Conservation (phyloP, 2,797 vertebrate genomes). For the Poeciliopsis gracilis region DNA sequence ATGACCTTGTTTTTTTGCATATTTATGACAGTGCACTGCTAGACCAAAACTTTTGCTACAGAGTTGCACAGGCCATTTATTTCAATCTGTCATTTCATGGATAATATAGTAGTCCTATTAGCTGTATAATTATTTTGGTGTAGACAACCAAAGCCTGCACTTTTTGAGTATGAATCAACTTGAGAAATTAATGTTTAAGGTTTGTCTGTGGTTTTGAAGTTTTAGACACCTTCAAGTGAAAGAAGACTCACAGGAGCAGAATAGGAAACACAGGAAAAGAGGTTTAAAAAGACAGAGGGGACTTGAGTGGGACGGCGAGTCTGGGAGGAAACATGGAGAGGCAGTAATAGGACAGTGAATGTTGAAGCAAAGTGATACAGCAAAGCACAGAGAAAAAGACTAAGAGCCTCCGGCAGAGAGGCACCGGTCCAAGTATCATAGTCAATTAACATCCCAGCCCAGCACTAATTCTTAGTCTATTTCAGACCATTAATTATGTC, state of each 20-base stretch:
- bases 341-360: slow-evolving; percentile 69
- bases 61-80: slow-evolving; percentile 68
- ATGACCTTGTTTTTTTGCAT: slow-evolving; percentile 72
- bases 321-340: slow-evolving; percentile 46
- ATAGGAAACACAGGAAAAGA: slow-evolving; percentile 62
- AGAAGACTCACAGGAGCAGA: slow-evolving; percentile 53
- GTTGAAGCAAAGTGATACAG: slow-evolving; percentile 65
- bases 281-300: slow-evolving; percentile 53
- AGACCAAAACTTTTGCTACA: slow-evolving; percentile 36
- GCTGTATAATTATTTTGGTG: slow-evolving; percentile 14
- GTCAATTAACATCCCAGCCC: slow-evolving; percentile 82
- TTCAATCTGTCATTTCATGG: slow-evolving; percentile 16
- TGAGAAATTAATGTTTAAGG: slow-evolving; percentile 36
- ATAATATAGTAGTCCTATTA: slow-evolving; percentile 16
- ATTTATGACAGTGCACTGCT: slow-evolving; percentile 66
- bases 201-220: slow-evolving; percentile 54
- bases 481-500: slow-evolving; percentile 83
- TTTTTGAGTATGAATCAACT: slow-evolving; percentile 54
- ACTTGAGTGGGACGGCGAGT: slow-evolving; percentile 66
- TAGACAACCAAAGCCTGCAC: slow-evolving; percentile 31
- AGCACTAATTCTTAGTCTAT: slow-evolving; percentile 81
- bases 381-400: slow-evolving; percentile 57
- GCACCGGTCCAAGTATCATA: slow-evolving; percentile 81
- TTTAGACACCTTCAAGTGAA: slow-evolving; percentile 61
- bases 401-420: slow-evolving; percentile 71